A percentile compares a stretch with the other conserved stretches of the same genome.
Evolutionary conservation across 2,888 invertebrate species (phyloP).

Genomic region (Yponomeuta malinellus): DNA sequence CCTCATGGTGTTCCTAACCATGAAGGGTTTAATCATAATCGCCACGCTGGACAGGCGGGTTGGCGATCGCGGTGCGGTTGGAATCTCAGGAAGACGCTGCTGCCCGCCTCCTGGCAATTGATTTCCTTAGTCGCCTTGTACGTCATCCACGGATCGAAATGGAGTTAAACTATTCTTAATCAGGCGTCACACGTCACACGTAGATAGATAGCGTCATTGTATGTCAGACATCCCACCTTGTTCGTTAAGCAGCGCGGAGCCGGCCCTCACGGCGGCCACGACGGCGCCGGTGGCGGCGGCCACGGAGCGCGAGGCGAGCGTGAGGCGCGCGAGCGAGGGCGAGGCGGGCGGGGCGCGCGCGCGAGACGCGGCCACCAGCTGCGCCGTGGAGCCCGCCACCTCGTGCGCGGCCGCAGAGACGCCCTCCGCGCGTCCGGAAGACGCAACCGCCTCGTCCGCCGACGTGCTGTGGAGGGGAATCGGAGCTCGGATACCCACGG

Average conservation of each 20-base stretch:
- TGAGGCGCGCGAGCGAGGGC: conserved; percentile 84
- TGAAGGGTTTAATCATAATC: too few species aligned
- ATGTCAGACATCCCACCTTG: conserved; percentile 62
- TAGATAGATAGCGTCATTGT: too few species aligned
- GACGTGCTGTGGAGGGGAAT: conserved; percentile 78
- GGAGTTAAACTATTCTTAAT: too few species aligned
- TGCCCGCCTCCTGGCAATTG: too few species aligned
- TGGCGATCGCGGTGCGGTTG: too few species aligned
- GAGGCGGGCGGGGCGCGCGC: conserved; percentile 95
- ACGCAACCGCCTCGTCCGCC: conserved; percentile 93
- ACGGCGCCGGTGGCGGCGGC: conserved; percentile 89
- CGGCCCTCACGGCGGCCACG: conserved; percentile 88
- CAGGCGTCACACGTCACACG: too few species aligned
- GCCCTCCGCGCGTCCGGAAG: conserved; percentile 91
- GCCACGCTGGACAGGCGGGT: too few species aligned
- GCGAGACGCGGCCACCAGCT: conserved; percentile 96
- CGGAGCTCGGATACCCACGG: too few species aligned
- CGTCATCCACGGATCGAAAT: too few species aligned
- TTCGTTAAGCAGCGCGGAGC: conserved; percentile 84
- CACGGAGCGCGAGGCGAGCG: conserved; percentile 79
- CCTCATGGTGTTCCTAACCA: too few species aligned
- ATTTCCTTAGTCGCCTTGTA: too few species aligned
- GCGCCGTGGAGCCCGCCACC: conserved; percentile 96
- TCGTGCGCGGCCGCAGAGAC: conserved; percentile 97
- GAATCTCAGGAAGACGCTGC: too few species aligned